Conservation (phyloP, 2,888 invertebrate species). For the Meiosimyza platycephala region DNA sequence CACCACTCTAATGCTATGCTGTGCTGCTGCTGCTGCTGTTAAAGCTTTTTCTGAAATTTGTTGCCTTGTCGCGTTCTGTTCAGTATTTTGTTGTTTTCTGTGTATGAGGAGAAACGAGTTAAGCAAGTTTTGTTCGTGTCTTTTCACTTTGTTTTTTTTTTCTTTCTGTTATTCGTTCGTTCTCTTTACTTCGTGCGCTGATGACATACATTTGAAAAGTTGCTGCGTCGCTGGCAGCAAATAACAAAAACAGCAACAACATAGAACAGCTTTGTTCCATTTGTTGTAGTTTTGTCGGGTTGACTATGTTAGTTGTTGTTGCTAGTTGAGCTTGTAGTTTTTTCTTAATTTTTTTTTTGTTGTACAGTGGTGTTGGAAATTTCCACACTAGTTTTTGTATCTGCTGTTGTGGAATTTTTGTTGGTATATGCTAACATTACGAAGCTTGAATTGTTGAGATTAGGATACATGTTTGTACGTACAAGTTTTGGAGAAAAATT, state of each 20-base stretch:
- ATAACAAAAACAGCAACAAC: not conserved
- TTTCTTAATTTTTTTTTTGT: not conserved
- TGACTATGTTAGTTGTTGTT: constrained; percentile 1
- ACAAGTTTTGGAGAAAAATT: no score
- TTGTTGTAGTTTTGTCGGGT: not conserved
- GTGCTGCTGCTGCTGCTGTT: not conserved
- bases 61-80: constrained; percentile 33
- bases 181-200: constrained; percentile 16
- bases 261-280: not conserved
- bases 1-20: not conserved
- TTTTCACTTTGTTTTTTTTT: constrained; percentile 39
- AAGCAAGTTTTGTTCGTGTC: constrained; percentile 30
- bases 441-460: not conserved
- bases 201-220: constrained; percentile 26
- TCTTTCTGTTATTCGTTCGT: not conserved
- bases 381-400: constrained; percentile 6
- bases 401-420: not conserved
- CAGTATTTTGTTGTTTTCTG: constrained; percentile 30
- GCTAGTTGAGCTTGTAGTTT: not conserved
- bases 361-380: constrained; percentile 24
- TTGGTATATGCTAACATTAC: not conserved
- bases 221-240: not conserved
- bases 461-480: not conserved
- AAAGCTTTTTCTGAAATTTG: constrained; percentile 15
- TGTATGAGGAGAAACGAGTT: constrained; percentile 31